Evolutionary conservation across 2,113 vertebrate genomes (phyloP), one percentile per base, ranked within the genome.

Genomic region (Probosciger aterrimus): DNA sequence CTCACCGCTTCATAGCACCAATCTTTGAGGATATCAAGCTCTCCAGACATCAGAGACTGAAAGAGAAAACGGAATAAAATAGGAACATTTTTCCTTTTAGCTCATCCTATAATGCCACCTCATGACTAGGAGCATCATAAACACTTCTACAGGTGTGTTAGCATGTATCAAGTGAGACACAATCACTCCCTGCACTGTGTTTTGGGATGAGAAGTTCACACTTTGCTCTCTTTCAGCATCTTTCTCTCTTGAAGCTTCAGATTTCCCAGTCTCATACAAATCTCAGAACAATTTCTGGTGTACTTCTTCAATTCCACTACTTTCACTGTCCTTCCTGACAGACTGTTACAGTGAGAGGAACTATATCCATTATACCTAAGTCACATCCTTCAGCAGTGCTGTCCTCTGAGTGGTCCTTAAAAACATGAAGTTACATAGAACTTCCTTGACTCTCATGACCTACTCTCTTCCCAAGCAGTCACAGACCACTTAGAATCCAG

Each of bases 1-100:
- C 98, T 95, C 98, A 99, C 99, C 47, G 99, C 99, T 98, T 99
- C 99, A 15, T 99, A 99, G 97, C 99, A 99, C 99, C 99, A 99
- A 83, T 99, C 99, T 97, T 98, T 99, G 94, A 99, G 98, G n/a
- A 99, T 98, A 35, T 99, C 99, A 25, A 99, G 98, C 81, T 99
- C 99, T 35, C 99, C 99, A 76, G 97, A 97, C 70, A 99, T 98
- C 98, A 99, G 99, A 3, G 99, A 98, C 99, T 99, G 55, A 79
- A 69, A 65, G 37, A 88, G 55, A 70, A 80, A 80, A 82, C 27
- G 71, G 55, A 65, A 76, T 1, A 35, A 78, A 9, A 69, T 3
- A n/a, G 1, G 6, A 49, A 7, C 53, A 30, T 70, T 60, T 33
- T 2, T 59, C 33, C 14, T 35, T 59, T 59, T 59, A 35, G 57